Conservation (phyloP, 2,797 vertebrate genomes). For the Malurus leucopterus region DNA sequence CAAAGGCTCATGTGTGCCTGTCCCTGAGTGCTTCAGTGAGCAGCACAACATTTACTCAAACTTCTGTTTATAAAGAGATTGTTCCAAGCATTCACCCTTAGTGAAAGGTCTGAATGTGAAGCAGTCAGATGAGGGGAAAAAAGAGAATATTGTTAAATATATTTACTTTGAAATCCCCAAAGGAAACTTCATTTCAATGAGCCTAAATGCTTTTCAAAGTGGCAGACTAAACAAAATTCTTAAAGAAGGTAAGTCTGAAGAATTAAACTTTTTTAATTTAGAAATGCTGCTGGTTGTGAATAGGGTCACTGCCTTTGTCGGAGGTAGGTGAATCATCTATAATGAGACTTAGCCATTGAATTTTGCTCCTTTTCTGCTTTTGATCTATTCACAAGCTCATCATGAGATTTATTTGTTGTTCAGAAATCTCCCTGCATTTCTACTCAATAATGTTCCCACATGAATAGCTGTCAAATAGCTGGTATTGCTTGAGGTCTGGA, state of each 20-base stretch:
- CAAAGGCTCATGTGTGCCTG: neutral
- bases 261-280: constrained; percentile 42
- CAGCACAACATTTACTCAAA: neutral
- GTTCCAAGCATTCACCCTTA: neutral
- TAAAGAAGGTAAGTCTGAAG: constrained; percentile 6
- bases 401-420: constrained; percentile 55
- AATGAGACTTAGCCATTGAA: constrained; percentile 24
- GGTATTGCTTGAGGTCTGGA: neutral
- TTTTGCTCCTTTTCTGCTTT: constrained; percentile 42
- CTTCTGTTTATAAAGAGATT: constrained; percentile 6
- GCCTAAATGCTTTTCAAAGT: constrained; percentile 26
- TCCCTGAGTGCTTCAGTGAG: neutral
- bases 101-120: constrained; percentile 38
- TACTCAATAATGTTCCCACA: neutral
- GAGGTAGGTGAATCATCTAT: neutral
- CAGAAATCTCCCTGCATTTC: constrained; percentile 6
- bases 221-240: neutral
- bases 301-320: constrained; percentile 31
- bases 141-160: constrained; percentile 3
- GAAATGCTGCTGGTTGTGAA: constrained; percentile 5
- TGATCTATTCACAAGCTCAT: constrained; percentile 40
- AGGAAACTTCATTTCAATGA: neutral
- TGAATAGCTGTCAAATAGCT: constrained; percentile 34
- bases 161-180: neutral
- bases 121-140: constrained; percentile 1